Percentiles rank a stretch among this genome's conserved stretches.
Evolutionary conservation across 2,797 vertebrate genomes (phyloP).

Genomic region (Crax fasciolata): DNA sequence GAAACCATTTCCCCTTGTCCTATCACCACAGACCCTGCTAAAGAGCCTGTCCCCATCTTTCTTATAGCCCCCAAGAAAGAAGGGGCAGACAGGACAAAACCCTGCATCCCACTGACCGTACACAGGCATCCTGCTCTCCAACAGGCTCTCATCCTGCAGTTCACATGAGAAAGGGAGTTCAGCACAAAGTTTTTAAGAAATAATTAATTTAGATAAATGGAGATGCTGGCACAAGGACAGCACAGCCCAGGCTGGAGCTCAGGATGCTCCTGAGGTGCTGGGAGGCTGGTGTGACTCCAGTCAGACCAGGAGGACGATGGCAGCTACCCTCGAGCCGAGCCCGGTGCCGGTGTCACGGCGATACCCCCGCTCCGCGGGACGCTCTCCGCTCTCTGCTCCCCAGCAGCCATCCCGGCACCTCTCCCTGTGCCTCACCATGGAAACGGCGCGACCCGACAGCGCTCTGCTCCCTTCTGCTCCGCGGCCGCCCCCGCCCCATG

Average conservation of each 20-base stretch:
- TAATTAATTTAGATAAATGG: background rate
- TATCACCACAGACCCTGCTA: too few species aligned
- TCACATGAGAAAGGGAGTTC: background rate
- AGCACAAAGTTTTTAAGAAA: background rate
- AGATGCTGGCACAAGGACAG: background rate
- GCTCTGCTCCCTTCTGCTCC: background rate
- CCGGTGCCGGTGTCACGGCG: too few species aligned
- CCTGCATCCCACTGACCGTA: rapidly evolving
- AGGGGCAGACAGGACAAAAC: background rate
- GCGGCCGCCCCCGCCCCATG: rapidly evolving
- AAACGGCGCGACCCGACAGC: rapidly evolving
- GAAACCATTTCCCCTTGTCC: too few species aligned
- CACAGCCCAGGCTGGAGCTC: background rate
- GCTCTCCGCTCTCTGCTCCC: background rate
- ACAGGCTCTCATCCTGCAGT: rapidly evolving
- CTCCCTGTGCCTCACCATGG: rapidly evolving
- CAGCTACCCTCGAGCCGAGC: background rate
- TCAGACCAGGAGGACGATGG: rapidly evolving
- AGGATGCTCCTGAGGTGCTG: background rate
- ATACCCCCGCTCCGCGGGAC: too few species aligned
- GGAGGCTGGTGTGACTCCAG: rapidly evolving
- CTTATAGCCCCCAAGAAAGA: too few species aligned
- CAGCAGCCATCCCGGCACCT: rapidly evolving
- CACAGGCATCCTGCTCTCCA: rapidly evolving
- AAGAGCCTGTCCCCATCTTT: too few species aligned